Percentiles rank a stretch among this genome's conserved stretches.
Conservation (phyloP, 2,113 vertebrate genomes). For the Ramphastos sulfuratus region DNA sequence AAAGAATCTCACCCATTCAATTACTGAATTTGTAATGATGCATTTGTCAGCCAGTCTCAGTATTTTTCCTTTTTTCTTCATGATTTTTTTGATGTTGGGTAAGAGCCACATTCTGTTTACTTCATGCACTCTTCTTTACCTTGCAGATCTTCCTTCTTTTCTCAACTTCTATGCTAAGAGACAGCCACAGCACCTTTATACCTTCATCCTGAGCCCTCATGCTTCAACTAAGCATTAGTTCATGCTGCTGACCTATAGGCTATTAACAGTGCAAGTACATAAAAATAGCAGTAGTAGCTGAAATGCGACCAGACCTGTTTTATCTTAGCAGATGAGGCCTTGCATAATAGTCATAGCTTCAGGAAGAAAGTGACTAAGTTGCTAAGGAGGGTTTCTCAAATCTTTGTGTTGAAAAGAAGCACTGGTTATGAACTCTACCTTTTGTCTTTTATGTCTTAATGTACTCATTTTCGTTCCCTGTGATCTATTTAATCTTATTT, state of each 20-base stretch:
- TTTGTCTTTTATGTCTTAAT: neutral
- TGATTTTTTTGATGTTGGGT: neutral
- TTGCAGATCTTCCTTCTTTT: neutral
- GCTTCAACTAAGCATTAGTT: neutral
- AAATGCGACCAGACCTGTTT: conserved; percentile 56
- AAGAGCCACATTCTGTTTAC: neutral
- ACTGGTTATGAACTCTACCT: neutral
- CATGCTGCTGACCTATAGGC: neutral
- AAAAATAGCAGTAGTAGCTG: conserved; percentile 19
- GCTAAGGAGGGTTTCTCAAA: conserved; percentile 9
- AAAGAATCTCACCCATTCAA: neutral
- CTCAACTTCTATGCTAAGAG: neutral
- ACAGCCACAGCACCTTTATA: neutral
- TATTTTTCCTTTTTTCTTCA: neutral
- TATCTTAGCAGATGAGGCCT: neutral
- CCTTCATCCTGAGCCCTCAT: neutral
- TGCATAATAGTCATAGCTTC: conserved; percentile 30
- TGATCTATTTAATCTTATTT: neutral
- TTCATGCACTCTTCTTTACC: neutral
- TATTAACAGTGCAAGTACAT: neutral
- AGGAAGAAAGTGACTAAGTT: conserved; percentile 13
- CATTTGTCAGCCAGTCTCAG: neutral
- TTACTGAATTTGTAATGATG: neutral
- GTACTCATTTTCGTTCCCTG: neutral
- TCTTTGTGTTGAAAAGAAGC: neutral